Base-by-base conservation (phyloP, 2,888 invertebrate genomes). In the Amphipoea lucens region DNA sequence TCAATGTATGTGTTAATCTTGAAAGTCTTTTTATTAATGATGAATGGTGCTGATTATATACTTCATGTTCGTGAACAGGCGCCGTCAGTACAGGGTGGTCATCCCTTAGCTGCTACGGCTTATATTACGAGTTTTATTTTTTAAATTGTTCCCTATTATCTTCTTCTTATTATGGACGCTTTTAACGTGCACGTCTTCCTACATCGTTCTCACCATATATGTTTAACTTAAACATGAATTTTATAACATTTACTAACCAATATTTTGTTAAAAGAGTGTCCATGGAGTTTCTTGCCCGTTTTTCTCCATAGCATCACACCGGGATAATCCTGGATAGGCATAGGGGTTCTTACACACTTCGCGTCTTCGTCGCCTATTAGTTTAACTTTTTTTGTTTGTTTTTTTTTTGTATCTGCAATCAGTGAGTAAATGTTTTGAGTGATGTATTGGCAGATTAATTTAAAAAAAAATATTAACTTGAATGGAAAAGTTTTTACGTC, bases 401-500 rank as follows among this genome's bases (percentile, higher is more conserved):
- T 29, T 29, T 29, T 29, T 29, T 29, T 29, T 29, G 29, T 29
- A 29, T 29, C 29, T 29, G 29, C 29, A 29, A 29, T 29, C 29
- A 29, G 29, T 29, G 29, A 29, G 29, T 29, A 29, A 1, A 29
- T 29, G 29, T 29, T 29, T 29, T 29, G 29, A 29, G 29, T 29
- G 29, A 29, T 29, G 29, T 29, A 29, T 29, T 29, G 29, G 29
- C 29, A 29, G 29, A 29, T 29, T 0, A n/a, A n/a, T n/a, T n/a
- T n/a, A 29, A 29, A 29, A 29, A 29, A 29, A 29, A 29, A 29
- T 29, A 1, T 57, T 57, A 51, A 71, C 54, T 63, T 68, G 29
- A 74, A 83, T 70, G 54, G 6, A 67, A 79, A 67, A 69, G 57
- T 73, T 77, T 63, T 62, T n/a, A 29, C 9, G 36, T 48, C 9